Evolutionary conservation across 2,113 vertebrate genomes (phyloP).

Genomic region (Phodopus roborovskii): DNA sequence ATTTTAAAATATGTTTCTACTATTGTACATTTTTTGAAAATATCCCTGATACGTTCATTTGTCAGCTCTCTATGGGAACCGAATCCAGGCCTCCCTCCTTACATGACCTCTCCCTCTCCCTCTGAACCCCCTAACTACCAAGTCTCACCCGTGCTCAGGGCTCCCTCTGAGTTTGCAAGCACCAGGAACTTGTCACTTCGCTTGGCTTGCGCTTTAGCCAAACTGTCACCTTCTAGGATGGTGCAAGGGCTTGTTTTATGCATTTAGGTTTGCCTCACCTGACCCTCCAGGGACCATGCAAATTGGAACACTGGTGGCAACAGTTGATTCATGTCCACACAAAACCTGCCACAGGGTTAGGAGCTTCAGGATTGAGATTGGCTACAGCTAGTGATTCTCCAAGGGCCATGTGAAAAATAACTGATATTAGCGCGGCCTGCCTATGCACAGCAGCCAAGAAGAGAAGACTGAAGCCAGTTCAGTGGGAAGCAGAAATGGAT

Average conservation of each 20-base stretch:
- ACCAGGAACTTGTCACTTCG: neutral
- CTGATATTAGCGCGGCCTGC: neutral
- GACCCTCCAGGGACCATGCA: neutral
- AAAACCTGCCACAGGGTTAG: neutral
- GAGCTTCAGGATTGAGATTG: neutral
- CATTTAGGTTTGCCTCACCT: no score
- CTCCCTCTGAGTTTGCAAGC: neutral
- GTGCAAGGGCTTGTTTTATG: accelerated
- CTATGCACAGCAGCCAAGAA: neutral
- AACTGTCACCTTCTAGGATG: neutral
- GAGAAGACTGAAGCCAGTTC: neutral
- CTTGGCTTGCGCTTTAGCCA: neutral
- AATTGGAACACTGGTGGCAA: neutral
- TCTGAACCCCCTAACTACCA: neutral
- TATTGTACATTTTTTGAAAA: conserved; percentile 6
- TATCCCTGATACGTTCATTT: neutral
- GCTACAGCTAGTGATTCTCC: conserved; percentile 6
- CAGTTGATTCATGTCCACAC: neutral
- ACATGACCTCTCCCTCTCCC: neutral
- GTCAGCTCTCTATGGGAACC: neutral
- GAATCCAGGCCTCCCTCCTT: neutral
- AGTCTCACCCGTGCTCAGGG: neutral
- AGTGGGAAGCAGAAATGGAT: neutral
- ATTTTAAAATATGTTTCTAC: conserved; percentile 22
- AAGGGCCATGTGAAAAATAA: neutral